phyloP scores from a whole-genome alignment of 2,888 invertebrate genomes.

The Endotricha flammealis region DNA sequence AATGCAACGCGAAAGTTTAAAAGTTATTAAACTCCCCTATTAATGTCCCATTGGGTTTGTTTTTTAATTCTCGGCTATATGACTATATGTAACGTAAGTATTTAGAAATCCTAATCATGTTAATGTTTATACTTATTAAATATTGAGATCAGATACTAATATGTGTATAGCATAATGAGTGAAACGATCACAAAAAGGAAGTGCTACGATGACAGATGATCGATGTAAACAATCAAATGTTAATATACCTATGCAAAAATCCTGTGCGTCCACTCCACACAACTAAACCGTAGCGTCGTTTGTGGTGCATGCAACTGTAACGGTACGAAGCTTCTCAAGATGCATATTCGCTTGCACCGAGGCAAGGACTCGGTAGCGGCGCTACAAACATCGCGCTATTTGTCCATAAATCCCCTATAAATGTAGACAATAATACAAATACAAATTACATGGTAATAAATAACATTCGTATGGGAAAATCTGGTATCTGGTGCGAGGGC shows the following conservation, averaged over 20 bases:
- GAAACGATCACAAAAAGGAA: slow-evolving; percentile 37
- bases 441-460: slow-evolving; percentile 63
- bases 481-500: slow-evolving; percentile 54
- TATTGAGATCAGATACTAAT: no score
- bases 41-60: no score
- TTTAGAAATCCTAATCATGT: no score
- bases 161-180: slow-evolving; percentile 35
- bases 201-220: slow-evolving; percentile 44
- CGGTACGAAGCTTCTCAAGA: slow-evolving; percentile 1
- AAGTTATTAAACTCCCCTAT: no score
- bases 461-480: slow-evolving; percentile 54
- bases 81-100: no score
- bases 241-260: slow-evolving; percentile 19
- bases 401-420: slow-evolving; percentile 38
- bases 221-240: slow-evolving; percentile 29
- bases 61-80: no score
- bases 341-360: slow-evolving; percentile 5
- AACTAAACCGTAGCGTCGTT: background rate
- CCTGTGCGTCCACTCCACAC: slow-evolving; percentile 15
- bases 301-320: slow-evolving; percentile 12
- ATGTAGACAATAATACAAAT: slow-evolving; percentile 49
- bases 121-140: no score
- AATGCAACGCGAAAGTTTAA: no score
- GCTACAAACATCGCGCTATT: slow-evolving; percentile 35
- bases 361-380: slow-evolving; percentile 13